Base-by-base conservation (phyloP, 2,888 invertebrate species). In the Mythimna loreyi region DNA sequence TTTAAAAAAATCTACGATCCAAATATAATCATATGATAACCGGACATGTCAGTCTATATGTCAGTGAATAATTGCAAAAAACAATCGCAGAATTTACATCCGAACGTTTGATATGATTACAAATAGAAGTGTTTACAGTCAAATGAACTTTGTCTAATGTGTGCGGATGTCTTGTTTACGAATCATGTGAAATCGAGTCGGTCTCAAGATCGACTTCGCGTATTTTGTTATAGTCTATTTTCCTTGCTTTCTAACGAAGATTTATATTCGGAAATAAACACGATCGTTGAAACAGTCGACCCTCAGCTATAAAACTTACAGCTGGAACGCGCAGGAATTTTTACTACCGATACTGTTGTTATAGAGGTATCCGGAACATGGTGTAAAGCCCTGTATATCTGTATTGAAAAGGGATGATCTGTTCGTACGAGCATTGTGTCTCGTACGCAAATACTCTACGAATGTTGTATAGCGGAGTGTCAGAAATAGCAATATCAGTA, bases 221-320 rank as follows among this genome's bases (percentile, higher is more conserved):
- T 70, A 56, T 60, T 56, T 77, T 77, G 53, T 60, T 66, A 23
- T 36, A 49, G 56, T 75, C 57, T 67, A 50, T 58, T 78, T 78
- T 76, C 57, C 57, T 61, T 50, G 36, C 57, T 64, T 57, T 45
- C 64, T 61, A 73, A 68, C 61, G 50, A 73, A 68, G 67, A 78
- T 72, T 73, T 76, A 76, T 64, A 47, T 49, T 73, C 57, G 61
- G 57, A 61, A 61, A 78, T 78, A 72, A 76, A 76, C 16, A 57
- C 59, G 61, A 45, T 16, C 49, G 40, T 63, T 67, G 61, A 72
- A 78, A 53, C 72, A 72, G 25, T 47, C 55, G 67, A 57, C 30
- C 16, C 47, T 43, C 43, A 9, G 45, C 52, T 36, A 64, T 78
- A 76, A 40, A 72, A 77, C 8, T 23, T 60, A 50, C 73, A 55